These are phyloP conservation scores for Stenurella melanura DNA, from an alignment of 2,888 invertebrate species.

Conservation along the genomic window DNA sequence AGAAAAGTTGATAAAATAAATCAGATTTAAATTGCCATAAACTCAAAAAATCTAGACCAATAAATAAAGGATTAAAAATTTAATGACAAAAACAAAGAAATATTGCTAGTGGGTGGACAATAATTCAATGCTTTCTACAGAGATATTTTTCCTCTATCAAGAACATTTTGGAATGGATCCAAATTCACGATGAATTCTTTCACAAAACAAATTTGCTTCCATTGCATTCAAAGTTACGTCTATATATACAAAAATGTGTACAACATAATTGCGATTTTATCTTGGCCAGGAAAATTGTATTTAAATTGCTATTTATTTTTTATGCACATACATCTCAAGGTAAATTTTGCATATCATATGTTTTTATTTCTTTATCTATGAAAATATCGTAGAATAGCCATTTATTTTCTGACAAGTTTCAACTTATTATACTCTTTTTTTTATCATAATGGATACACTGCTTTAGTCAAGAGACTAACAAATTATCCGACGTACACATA, in stretches of 20 bases:
- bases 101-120: not conserved
- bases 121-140: slow-evolving; percentile 14
- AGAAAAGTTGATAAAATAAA: not conserved
- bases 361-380: no score
- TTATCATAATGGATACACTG: no score
- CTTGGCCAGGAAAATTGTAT: not conserved
- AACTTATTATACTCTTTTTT: no score
- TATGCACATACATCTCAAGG: no score
- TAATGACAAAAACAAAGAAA: slow-evolving; percentile 17
- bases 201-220: not conserved
- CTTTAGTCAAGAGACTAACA: no score
- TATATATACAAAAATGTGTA: not conserved
- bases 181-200: slow-evolving; percentile 16
- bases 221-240: not conserved
- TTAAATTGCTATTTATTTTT: not conserved
- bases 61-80: slow-evolving; percentile 27
- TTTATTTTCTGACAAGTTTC: no score
- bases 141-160: not conserved
- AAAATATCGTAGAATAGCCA: no score
- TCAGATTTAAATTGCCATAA: slow-evolving; percentile 17
- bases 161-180: slow-evolving; percentile 25
- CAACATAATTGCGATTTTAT: not conserved
- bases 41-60: slow-evolving; percentile 16
- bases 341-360: no score
- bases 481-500: no score